These are phyloP conservation scores for Medauroidea extradentata DNA, from an alignment of 1,140 invertebrate genomes.

Conservation along the genomic window DNA sequence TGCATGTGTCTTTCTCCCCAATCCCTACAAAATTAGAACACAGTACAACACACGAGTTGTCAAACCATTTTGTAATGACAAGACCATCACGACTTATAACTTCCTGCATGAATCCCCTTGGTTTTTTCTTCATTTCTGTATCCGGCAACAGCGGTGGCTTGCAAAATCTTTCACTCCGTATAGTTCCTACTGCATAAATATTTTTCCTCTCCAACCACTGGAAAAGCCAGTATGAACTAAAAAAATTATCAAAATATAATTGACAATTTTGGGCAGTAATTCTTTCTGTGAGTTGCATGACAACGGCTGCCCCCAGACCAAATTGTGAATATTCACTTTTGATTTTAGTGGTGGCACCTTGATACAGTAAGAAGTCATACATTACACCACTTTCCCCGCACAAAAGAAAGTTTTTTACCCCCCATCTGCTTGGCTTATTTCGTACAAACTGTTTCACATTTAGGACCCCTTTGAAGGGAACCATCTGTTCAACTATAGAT, in stretches of 20 bases:
- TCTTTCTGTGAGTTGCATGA: constrained; percentile 24
- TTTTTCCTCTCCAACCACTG: constrained; percentile 36
- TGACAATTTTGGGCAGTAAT: constrained; percentile 12
- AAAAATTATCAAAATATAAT: constrained; percentile 29
- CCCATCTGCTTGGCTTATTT: constrained; percentile 13
- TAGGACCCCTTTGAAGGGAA: constrained; percentile 22
- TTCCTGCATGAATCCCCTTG: neutral
- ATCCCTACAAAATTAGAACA: constrained; percentile 18
- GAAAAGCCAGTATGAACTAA: constrained; percentile 38
- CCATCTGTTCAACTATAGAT: constrained; percentile 27
- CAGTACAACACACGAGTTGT: constrained; percentile 13
- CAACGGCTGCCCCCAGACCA: constrained; percentile 22
- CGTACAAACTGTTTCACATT: neutral
- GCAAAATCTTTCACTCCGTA: constrained; percentile 29
- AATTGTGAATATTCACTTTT: constrained; percentile 2
- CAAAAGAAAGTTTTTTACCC: constrained; percentile 14
- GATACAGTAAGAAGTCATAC: constrained; percentile 10
- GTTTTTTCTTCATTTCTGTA: constrained; percentile 33
- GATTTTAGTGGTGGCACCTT: constrained; percentile 6
- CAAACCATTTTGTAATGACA: constrained; percentile 22
- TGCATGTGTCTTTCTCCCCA: constrained; percentile 19
- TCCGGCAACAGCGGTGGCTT: constrained; percentile 30
- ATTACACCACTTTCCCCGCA: constrained; percentile 11
- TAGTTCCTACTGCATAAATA: constrained; percentile 38
- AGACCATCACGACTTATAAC: constrained; percentile 15